Evolutionary conservation across 2,797 vertebrate species (phyloP), one percentile per base, ranked within the genome.

Genomic region (Craterocephalus amniculus): DNA sequence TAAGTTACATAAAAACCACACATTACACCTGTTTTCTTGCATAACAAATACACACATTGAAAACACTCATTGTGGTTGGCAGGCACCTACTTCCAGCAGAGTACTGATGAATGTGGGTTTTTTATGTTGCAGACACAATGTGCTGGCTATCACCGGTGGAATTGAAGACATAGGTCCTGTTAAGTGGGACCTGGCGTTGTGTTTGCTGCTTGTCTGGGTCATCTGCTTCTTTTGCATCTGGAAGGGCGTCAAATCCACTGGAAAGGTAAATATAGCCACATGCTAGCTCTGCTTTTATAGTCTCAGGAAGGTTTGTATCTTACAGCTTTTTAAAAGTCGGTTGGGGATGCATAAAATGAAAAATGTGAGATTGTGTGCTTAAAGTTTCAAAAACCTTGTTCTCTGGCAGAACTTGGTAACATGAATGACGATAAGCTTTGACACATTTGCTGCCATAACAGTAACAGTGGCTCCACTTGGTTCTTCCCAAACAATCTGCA

Each of bases 171-270:
- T 95, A 0, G 98, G 98, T 26, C 78, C 93, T 2, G 70, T 99
- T 66, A 99, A 98, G 83, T 99, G 97, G 97, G 97, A 99, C 87
- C 93, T 99, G 68, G 97, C 98, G 0, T 92, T 99, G 67, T 99
- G 98, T 92, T 95, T 99, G 40, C 95, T 99, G 43, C 93, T 96
- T 0, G 94, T 98, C 83, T 99, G 98, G 98, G 92, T 99, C 87
- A 95, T 99, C 90, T 98, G 97, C 82, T 99, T 99, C 93, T 99
- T 99, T 94, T 99, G 98, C 92, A 99, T 99, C 93, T 99, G 98
- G 98, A 99, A 99, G 90, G 98, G 98, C 20, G 97, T 99, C 81
- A 97, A 96, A 86, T 97, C 98, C 72, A 99, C 98, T 0, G 97
- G 98, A 78, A 99, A 99, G 94, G 98, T 99, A 89, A 51, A n/a